Evolutionary conservation across 2,113 vertebrate genomes (phyloP).

Genomic region (Podiceps cristatus): DNA sequence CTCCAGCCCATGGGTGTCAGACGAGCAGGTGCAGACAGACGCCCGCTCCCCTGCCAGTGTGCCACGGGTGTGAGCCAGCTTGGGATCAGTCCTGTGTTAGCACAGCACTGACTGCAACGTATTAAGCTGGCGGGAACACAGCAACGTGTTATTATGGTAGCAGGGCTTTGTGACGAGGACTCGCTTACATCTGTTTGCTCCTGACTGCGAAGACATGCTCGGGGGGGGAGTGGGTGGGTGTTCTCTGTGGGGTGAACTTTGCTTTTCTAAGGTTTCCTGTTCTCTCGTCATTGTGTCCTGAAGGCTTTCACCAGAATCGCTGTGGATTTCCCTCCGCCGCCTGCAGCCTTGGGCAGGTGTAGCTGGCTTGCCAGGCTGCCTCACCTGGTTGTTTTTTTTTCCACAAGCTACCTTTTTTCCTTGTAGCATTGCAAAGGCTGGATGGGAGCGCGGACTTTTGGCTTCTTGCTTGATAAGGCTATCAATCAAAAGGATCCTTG

Average conservation of each 20-base stretch:
- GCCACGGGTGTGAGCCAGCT: background rate
- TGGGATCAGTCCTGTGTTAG: background rate
- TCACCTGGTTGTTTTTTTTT: background rate
- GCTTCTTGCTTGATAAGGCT: background rate
- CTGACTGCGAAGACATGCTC: background rate
- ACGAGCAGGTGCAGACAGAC: background rate
- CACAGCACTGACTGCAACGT: background rate
- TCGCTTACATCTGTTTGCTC: background rate
- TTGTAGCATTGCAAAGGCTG: background rate
- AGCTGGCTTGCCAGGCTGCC: background rate
- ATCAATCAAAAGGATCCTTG: background rate
- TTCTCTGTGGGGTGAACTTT: background rate
- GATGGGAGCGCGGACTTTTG: fast-evolving
- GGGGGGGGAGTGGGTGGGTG: fast-evolving
- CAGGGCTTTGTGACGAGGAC: background rate
- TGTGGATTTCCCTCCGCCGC: fast-evolving
- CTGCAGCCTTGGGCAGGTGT: background rate
- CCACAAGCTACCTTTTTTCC: background rate
- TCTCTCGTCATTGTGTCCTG: background rate
- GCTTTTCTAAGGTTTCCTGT: background rate
- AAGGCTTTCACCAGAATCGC: background rate
- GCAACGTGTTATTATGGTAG: fast-evolving
- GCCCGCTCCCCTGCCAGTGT: background rate
- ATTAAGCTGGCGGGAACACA: background rate
- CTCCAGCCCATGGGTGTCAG: background rate